Percentiles rank a stretch among this genome's conserved stretches.
Evolutionary conservation across 1,140 invertebrate species (phyloP).

Genomic region (Aphidius ervi): DNA sequence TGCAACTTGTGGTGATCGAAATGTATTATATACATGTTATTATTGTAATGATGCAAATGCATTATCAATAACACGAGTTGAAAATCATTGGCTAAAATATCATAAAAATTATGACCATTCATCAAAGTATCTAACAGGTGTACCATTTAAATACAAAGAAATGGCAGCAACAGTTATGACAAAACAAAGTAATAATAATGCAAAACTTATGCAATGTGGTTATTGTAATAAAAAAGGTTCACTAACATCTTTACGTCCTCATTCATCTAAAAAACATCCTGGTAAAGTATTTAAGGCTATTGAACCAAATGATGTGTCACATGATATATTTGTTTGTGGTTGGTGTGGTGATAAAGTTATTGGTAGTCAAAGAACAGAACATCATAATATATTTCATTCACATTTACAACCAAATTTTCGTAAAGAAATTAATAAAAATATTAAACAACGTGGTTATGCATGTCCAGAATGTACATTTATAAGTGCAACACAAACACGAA

Average conservation of each 20-base stretch:
- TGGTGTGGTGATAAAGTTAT: conserved; percentile 43
- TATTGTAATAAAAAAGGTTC: conserved; percentile 23
- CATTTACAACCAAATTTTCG: conserved; percentile 37
- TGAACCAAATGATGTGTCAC: conserved; percentile 11
- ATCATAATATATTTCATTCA: conserved; percentile 46
- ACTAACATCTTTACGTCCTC: conserved; percentile 4
- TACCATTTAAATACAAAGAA: conserved; percentile 32
- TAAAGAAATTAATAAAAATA: conserved; percentile 17
- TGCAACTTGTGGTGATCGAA: not conserved
- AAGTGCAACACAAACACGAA: conserved; percentile 19
- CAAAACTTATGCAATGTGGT: conserved; percentile 21
- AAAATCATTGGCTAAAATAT: conserved; percentile 2
- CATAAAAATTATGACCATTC: not conserved
- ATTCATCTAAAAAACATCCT: conserved; percentile 20
- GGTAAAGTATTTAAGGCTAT: conserved; percentile 12
- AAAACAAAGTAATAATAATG: not conserved
- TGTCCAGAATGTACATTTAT: conserved; percentile 39
- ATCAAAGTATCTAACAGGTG: conserved; percentile 2
- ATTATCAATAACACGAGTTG: not conserved
- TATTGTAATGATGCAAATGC: conserved; percentile 29
- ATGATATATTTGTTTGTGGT: conserved; percentile 40
- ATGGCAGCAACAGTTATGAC: not conserved
- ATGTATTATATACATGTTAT: conserved; percentile 33
- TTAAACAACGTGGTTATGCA: conserved; percentile 21
- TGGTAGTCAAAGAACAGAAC: conserved; percentile 33